Base-by-base conservation (phyloP, 2,113 vertebrate genomes). In the Mormoops blainvillei region DNA sequence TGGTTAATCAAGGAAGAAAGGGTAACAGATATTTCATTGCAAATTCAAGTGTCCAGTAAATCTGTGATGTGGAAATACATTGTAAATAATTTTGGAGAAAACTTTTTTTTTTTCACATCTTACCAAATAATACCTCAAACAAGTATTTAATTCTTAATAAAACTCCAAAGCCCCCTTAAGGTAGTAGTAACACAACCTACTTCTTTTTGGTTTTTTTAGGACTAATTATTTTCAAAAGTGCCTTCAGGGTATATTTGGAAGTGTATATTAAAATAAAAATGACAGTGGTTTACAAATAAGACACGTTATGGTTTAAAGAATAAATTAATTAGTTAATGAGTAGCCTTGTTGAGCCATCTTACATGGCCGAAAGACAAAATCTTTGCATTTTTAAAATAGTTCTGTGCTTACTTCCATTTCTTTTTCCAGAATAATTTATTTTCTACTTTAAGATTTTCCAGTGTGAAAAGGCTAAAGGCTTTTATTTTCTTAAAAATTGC, bases 1-100 rank as follows among this genome's bases (percentile, higher is more conserved):
- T 87, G 74, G 87, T 94, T 97, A 96, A 96, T 97, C 96, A 98
- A 95, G 63, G 80, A 93, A 96, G 90, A 96, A 94, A 89, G 90
- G 43, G 31, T 87, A 82, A 88, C 77, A 86, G 63, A 68, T 85
- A 68, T 95, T 97, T 96, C 83, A 93, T 13, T 52, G 56, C 26
- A 71, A 54, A 89, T 94, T 85, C 84, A 95, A 86, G 61, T 74
- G 81, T 88, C 50, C 85, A 63, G 54, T 68, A 94, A 76, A 95
- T 95, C 68, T 77, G 19, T 83, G 56, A 83, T 77, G 78, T 58
- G 20, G 56, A 95, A 92, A 88, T 86, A 70, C 3, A 22, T 91
- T 82, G 41, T 38, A 93, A 94, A 71, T 71, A 84, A 86, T 52
- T 94, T 97, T 63, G 65, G 26, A 48, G 54, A 86, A 94, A 88